These are phyloP conservation scores for Drosophila lowei DNA, from an alignment of 1,140 invertebrate genomes.

Conservation along the genomic window DNA sequence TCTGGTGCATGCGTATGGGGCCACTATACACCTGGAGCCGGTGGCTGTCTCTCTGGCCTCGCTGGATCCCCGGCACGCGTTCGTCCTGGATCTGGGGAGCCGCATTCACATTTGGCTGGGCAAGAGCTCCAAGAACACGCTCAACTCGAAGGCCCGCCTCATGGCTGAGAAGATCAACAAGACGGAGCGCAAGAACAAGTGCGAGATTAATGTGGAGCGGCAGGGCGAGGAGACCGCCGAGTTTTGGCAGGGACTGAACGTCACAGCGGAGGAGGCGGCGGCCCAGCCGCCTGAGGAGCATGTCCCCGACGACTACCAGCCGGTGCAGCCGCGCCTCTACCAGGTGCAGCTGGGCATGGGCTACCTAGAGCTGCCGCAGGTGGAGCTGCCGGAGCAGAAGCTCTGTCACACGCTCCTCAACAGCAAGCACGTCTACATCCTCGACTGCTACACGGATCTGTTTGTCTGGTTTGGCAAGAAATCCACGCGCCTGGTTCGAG, in stretches of 20 bases:
- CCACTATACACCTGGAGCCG: constrained; percentile 96
- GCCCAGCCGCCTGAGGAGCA: constrained; percentile 85
- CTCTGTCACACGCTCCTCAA: constrained; percentile 90
- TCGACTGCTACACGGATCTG: constrained; percentile 98
- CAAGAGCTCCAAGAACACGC: constrained; percentile 95
- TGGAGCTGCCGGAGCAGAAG: constrained; percentile 91
- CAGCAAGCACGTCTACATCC: constrained; percentile 97
- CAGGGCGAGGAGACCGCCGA: constrained; percentile 91
- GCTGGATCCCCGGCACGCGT: constrained; percentile 96
- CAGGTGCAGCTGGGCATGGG: constrained; percentile 98
- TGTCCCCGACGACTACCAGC: constrained; percentile 90
- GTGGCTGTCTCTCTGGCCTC: constrained; percentile 88
- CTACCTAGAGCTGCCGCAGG: constrained; percentile 98
- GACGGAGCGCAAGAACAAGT: constrained; percentile 97
- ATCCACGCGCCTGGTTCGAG: constrained; percentile 96
- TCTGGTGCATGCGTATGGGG: constrained; percentile 93
- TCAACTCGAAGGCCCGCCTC: constrained; percentile 96
- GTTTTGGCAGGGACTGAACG: constrained; percentile 91
- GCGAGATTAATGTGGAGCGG: constrained; percentile 93
- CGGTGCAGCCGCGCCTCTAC: constrained; percentile 93
- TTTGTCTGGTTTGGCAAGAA: constrained; percentile 99
- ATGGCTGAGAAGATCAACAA: constrained; percentile 99
- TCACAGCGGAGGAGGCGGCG: constrained; percentile 82
- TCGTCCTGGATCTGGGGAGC: constrained; percentile 94
- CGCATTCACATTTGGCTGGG: constrained; percentile 97